Evolutionary conservation across 2,888 invertebrate species (phyloP).

Genomic region (Lasioglossum marginatum): DNA sequence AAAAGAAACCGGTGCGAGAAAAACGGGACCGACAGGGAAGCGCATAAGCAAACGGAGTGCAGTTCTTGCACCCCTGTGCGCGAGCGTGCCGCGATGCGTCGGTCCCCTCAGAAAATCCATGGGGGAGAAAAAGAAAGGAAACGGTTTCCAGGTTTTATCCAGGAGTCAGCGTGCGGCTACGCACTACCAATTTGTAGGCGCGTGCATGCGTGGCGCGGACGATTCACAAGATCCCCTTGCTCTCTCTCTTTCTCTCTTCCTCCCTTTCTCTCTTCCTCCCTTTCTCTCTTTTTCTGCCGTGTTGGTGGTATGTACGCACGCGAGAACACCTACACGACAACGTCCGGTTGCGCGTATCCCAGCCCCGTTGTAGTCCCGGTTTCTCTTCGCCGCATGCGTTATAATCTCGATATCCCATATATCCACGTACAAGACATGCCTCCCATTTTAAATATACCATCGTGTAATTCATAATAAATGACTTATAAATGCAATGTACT

Average conservation of each 20-base stretch:
- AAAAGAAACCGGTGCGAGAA: not conserved
- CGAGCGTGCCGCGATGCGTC: not conserved
- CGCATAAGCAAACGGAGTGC: not conserved
- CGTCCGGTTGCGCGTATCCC: constrained; percentile 71
- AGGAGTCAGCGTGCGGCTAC: constrained; percentile 74
- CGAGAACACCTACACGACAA: constrained; percentile 70
- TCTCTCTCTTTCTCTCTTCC: not conserved
- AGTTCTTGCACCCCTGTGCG: not conserved
- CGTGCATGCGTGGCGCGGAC: constrained; percentile 70
- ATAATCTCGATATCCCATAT: constrained; percentile 84
- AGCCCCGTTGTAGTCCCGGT: constrained; percentile 74
- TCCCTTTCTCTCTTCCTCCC: not conserved
- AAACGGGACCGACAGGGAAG: not conserved
- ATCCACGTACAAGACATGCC: constrained; percentile 83
- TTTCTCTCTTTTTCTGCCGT: not conserved
- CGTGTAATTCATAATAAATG: constrained; percentile 85
- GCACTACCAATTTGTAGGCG: constrained; percentile 78
- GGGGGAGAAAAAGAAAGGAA: constrained; percentile 32
- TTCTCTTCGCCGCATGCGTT: constrained; percentile 79
- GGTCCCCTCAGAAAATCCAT: not conserved
- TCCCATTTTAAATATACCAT: constrained; percentile 84
- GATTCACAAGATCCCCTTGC: constrained; percentile 28
- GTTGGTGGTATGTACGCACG: constrained; percentile 61
- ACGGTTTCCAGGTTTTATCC: constrained; percentile 69
- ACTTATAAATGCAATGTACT: constrained; percentile 84